phyloP scores from a whole-genome alignment of 2,888 invertebrate genomes.

The Hirtodrosophila duncani region DNA sequence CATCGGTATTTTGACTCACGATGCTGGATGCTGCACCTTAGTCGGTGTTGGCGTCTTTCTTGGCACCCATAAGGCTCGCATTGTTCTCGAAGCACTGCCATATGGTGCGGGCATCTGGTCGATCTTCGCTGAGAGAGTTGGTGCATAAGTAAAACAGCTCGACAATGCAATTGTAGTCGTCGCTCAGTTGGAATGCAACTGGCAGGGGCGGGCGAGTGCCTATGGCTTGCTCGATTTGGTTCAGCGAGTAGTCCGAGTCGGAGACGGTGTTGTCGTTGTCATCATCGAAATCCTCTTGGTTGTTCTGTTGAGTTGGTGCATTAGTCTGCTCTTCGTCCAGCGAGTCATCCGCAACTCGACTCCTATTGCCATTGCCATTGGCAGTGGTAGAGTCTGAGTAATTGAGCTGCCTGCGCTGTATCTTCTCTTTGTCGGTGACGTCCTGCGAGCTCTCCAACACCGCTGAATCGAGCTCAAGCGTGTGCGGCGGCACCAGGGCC shows the following conservation, averaged over 20 bases:
- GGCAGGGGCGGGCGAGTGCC: conserved; percentile 87
- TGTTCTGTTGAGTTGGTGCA: too few relatives aligned
- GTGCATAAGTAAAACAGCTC: conserved; percentile 87
- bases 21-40: too few relatives aligned
- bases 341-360: not conserved
- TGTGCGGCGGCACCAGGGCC: conserved; percentile 84
- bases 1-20: too few relatives aligned
- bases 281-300: too few relatives aligned
- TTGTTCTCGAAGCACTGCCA: conserved; percentile 58
- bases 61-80: too few relatives aligned
- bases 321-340: conserved; percentile 1
- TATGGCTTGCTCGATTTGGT: conserved; percentile 45
- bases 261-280: not conserved
- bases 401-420: not conserved
- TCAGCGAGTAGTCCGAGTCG: conserved; percentile 24
- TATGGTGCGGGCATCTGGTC: conserved; percentile 82
- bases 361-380: too few relatives aligned
- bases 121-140: conserved; percentile 80
- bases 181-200: conserved; percentile 80
- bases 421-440: not conserved
- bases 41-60: too few relatives aligned
- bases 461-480: conserved; percentile 68
- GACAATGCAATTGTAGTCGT: conserved; percentile 82
- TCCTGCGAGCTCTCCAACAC: conserved; percentile 32
- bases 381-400: conserved; percentile 9